Evolutionary conservation across 2,888 invertebrate genomes (phyloP), one percentile per base, ranked within the genome.

Genomic region (Ctena decussata): DNA sequence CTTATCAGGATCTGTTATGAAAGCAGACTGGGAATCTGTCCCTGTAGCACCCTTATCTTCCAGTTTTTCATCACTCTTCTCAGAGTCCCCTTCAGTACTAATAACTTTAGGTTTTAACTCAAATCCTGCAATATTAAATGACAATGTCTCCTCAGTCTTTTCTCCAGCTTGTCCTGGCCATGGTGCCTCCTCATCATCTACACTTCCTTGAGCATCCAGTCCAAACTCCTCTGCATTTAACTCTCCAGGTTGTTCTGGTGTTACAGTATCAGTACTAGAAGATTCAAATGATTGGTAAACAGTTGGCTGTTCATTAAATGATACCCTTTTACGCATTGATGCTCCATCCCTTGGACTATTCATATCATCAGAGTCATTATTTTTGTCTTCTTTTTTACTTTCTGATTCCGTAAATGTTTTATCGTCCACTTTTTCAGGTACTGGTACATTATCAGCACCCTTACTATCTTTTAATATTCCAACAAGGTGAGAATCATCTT

Each of bases 241-340:
- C 0, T 85, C 86, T 21, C 53, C 79, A 24, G 75, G 75, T 15
- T 60, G 82, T 41, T 91, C 90, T 18, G 91, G 91, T 12, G 91
- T 91, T 5, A 84, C 77, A n/a, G 91, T 91, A 27, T 89, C 90
- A 11, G 91, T 91, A 49, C 91, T 91, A 1, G 86, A 74, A 15
- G 70, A 57, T 53, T 89, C 89, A 80, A 77, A 85, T 6, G 89
- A 86, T 35, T 86, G 81, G 73, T 89, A 90, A 12, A 91, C 88
- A 77, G 91, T 89, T 0, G 91, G 85, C 24, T 91, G 88, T 44
- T 92, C 91, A 71, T 89, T 88, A 69, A 93, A 93, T 12, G 93
- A 93, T 30, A 92, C 92, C 73, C 89, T 87, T 74, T 91, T 92
- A 30, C 74, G 76, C 27, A 39, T 35, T 8, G 32, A 12, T 35